Evolutionary conservation across 1,140 invertebrate species (phyloP), one percentile per base, ranked within the genome.

Genomic region (Drosophila kikkawai): DNA sequence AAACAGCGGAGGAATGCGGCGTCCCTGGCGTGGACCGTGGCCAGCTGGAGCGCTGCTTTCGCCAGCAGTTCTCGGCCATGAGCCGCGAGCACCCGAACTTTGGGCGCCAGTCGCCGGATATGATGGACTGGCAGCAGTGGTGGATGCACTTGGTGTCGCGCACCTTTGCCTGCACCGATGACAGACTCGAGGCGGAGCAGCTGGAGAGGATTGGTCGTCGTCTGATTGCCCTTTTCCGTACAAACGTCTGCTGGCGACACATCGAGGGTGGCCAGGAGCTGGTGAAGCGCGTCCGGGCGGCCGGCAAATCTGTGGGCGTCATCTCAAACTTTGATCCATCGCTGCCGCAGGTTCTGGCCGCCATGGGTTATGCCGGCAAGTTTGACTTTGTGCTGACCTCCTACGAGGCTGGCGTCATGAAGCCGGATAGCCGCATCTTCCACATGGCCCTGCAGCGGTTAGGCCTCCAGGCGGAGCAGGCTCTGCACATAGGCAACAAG

Each of bases 401-500:
- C 7, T 92, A 93, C 69, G 92, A 93, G 26, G 78, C 80, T 12
- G 87, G 85, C 15, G 59, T 79, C 15, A 78, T 82, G 65, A 93
- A 93, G 44, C 92, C 92, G 4, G 57, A 91, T 41, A 36, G 37
- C 15, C 58, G 53, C 4, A 93, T 93, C 29, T 93, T 92, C n/a
- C 15, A 78, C 4, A 60, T 66, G 3, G 71, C 92, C 0, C 9
- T 93, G 22, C n/a, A 79, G 7, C 44, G 50, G 4, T 55, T 65
- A 15, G 19, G 57, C 4, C 93, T 95, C 15, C 67, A 71, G 41
- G 93, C 96, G 0, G 65, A 93, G 4, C 94, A 97, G 82, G 96
- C 96, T 9, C 85, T 98, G 2, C 97, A 98, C 91, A 95, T 99
- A 69, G 98, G 98, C 13, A 96, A 98, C 93, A 95, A 95, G 81